Percentiles rank a stretch among this genome's conserved stretches.
Evolutionary conservation across 2,888 invertebrate genomes (phyloP).

Genomic region (Amiota mariae): DNA sequence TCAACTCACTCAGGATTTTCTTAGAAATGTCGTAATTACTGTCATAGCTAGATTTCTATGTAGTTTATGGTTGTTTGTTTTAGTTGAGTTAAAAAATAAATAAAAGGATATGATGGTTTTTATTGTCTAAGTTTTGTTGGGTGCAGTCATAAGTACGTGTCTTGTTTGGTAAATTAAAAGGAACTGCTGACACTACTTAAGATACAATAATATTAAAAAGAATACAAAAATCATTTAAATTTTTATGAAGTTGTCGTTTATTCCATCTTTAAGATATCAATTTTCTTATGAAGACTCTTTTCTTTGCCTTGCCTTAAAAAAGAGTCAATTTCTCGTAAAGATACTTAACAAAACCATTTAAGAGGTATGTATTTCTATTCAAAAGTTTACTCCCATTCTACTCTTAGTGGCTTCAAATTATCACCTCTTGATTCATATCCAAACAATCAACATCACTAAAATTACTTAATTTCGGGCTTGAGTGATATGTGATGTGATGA

Average conservation of each 20-base stretch:
- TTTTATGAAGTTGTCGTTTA: too few relatives aligned
- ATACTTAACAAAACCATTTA: too few relatives aligned
- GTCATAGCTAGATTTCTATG: constrained; percentile 19
- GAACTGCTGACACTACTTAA: neutral
- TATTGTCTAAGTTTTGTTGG: constrained; percentile 5
- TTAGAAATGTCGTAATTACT: constrained; percentile 20
- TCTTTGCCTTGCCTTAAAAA: too few relatives aligned
- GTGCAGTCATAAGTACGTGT: constrained; percentile 6
- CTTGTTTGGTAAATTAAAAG: constrained; percentile 9
- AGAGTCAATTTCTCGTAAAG: too few relatives aligned
- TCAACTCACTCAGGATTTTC: constrained; percentile 12
- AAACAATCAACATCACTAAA: constrained; percentile 39
- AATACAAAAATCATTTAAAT: too few relatives aligned
- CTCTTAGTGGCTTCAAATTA: too few relatives aligned
- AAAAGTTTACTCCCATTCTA: too few relatives aligned
- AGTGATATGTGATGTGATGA: constrained; percentile 20
- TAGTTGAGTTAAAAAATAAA: constrained; percentile 4
- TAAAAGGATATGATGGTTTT: constrained; percentile 9
- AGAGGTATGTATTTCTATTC: too few relatives aligned
- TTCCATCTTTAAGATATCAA: too few relatives aligned
- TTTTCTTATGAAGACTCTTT: too few relatives aligned
- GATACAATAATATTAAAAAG: too few relatives aligned
- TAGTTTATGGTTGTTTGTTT: constrained; percentile 11
- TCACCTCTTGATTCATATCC: neutral
- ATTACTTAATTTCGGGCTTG: constrained; percentile 28